Base-by-base conservation (phyloP, 2,797 vertebrate species). In the Oryzias sinensis region DNA sequence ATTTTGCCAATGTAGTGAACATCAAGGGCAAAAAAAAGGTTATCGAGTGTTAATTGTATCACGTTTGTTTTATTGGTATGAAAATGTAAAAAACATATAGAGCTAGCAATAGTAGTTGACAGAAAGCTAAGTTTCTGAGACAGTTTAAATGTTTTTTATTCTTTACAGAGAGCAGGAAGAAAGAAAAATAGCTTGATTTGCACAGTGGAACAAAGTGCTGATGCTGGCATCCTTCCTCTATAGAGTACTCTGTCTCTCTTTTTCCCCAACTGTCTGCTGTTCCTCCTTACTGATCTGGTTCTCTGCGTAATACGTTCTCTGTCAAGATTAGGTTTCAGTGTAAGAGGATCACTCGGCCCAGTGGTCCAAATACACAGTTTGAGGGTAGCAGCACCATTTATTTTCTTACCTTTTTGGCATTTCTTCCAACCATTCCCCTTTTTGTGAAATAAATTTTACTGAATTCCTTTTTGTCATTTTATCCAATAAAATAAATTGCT, bases 171-270 rank as follows among this genome's bases (percentile, higher is more conserved):
- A 70, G 70, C 62, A 76, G 74, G 52, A 54, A 84, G 83, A 47
- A 52, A 76, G 77, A 70, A 62, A 75, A 76, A 80, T 60, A 42
- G 56, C 42, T 70, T n/a, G 64, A 67, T 71, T 68, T 65, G 47
- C 48, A 46, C 57, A 67, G 45, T 80, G 68, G 85, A 84, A 65
- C 43, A 7, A 46, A 62, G 67, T 78, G 82, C 79, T 84, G 86
- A 82, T 68, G 69, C 82, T 87, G 82, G 87, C 86, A 71, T 62
- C 29, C 48, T 65, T 73, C 57, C 56, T 57, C 82, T 48, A 55
- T 53, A 62, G 68, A 74, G 53, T 68, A 73, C 68, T 79, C 62
- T 59, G 73, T 81, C 66, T 80, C 59, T 41, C 47, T 63, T 50
- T 60, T 46, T 56, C 62, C 53, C 45, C 44, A 37, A 37, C 66